phyloP scores from a whole-genome alignment of 1,140 invertebrate species.

The Marisa cornuarietis region DNA sequence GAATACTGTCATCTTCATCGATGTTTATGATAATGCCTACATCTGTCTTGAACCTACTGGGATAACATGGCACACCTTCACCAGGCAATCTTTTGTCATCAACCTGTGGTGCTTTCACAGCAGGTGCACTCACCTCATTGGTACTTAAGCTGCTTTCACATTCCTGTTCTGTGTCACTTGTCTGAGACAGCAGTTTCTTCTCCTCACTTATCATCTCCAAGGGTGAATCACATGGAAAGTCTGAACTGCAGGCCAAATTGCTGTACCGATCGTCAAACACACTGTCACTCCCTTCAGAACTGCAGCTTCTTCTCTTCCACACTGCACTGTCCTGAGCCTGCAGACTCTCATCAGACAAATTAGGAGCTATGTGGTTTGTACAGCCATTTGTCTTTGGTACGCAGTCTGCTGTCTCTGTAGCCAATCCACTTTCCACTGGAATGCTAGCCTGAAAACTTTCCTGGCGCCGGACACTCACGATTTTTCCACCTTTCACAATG shows the following conservation, averaged over 20 bases:
- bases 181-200: conserved; percentile 13
- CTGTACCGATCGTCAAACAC: conserved; percentile 19
- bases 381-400: background rate
- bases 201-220: conserved; percentile 21
- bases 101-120: background rate
- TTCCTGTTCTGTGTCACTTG: background rate
- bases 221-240: background rate
- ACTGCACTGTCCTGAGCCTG: background rate
- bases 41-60: conserved; percentile 3
- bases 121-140: background rate
- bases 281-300: conserved; percentile 25
- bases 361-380: background rate
- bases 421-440: background rate
- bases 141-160: background rate
- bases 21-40: conserved; percentile 25
- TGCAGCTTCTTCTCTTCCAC: conserved; percentile 2
- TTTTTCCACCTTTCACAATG: conserved; percentile 59
- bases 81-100: background rate
- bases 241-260: background rate
- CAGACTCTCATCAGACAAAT: background rate
- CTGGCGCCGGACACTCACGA: conserved; percentile 52
- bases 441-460: background rate
- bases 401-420: background rate
- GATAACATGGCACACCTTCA: background rate
- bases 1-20: conserved; percentile 28